These are phyloP conservation scores for Galerucella pusilla DNA, from an alignment of 2,888 invertebrate genomes.

Conservation along the genomic window DNA sequence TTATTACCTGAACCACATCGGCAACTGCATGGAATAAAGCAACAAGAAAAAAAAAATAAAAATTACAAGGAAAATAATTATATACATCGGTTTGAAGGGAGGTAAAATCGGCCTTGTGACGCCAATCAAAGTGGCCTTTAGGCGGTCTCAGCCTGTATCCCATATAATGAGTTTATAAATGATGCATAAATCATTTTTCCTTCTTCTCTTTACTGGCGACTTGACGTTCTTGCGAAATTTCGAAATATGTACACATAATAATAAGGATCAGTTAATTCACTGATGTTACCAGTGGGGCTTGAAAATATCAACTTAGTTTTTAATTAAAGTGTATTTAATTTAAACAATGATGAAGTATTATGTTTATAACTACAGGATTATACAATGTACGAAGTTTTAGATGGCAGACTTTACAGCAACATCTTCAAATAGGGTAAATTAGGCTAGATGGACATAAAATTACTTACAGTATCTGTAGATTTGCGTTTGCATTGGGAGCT, in stretches of 20 bases:
- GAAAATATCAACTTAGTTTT: background rate
- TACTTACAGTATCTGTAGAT: too few species aligned
- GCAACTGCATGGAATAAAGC: constrained; percentile 48
- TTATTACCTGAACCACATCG: constrained; percentile 54
- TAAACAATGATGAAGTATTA: background rate
- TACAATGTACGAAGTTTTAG: too few species aligned
- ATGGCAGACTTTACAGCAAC: too few species aligned
- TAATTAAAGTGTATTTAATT: background rate
- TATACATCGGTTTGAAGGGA: constrained; percentile 60
- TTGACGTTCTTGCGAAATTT: constrained; percentile 54
- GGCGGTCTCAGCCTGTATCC: constrained; percentile 61
- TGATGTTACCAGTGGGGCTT: background rate
- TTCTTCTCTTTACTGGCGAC: constrained; percentile 48
- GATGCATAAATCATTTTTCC: constrained; percentile 65
- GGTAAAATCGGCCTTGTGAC: constrained; percentile 62
- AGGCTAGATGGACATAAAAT: too few species aligned
- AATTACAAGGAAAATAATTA: constrained; percentile 58
- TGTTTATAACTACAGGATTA: background rate
- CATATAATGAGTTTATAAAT: constrained; percentile 68
- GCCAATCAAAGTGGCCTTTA: constrained; percentile 64
- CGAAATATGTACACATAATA: constrained; percentile 52
- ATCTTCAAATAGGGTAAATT: too few species aligned
- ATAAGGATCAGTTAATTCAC: constrained; percentile 54
- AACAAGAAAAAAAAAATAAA: constrained; percentile 42
- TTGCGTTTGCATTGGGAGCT: too few species aligned